Conservation (phyloP, 2,797 vertebrate genomes). For the Tragopan temminckii region DNA sequence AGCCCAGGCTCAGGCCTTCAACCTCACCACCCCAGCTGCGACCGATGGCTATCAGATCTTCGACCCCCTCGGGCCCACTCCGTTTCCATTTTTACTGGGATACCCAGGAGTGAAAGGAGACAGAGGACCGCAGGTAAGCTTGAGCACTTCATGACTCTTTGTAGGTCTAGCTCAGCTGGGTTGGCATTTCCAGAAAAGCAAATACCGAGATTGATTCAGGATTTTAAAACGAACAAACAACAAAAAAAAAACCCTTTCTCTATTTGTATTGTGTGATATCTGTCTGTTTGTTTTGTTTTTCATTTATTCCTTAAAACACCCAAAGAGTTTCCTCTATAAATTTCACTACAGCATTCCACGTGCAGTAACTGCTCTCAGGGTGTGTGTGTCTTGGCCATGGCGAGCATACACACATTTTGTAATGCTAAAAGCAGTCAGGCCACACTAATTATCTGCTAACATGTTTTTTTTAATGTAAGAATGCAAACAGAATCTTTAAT, state of each 20-base stretch:
- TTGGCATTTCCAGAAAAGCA: not conserved
- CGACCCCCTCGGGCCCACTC: constrained; percentile 86
- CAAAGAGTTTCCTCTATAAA: constrained; percentile 52
- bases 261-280: not conserved
- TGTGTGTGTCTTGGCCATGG: constrained; percentile 53
- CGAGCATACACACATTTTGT: not conserved
- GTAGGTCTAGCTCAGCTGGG: not conserved
- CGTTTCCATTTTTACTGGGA: constrained; percentile 86
- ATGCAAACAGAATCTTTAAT: constrained; percentile 42
- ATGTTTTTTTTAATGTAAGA: not conserved
- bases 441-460: constrained; percentile 38
- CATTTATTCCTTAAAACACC: not conserved
- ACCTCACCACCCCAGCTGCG: constrained; percentile 83
- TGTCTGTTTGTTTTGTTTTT: not conserved
- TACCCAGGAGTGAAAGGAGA: constrained; percentile 92
- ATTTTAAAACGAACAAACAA: not conserved
- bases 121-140: constrained; percentile 90
- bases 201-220: not conserved
- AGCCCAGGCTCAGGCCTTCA: constrained; percentile 31
- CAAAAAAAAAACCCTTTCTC: not conserved
- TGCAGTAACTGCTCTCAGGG: constrained; percentile 6
- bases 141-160: not conserved
- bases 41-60: constrained; percentile 87
- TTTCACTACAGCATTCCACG: constrained; percentile 55
- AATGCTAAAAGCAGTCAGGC: constrained; percentile 51